These are phyloP conservation scores for Drosophila micromelanica DNA, from an alignment of 1,140 invertebrate genomes.

Conservation along the genomic window DNA sequence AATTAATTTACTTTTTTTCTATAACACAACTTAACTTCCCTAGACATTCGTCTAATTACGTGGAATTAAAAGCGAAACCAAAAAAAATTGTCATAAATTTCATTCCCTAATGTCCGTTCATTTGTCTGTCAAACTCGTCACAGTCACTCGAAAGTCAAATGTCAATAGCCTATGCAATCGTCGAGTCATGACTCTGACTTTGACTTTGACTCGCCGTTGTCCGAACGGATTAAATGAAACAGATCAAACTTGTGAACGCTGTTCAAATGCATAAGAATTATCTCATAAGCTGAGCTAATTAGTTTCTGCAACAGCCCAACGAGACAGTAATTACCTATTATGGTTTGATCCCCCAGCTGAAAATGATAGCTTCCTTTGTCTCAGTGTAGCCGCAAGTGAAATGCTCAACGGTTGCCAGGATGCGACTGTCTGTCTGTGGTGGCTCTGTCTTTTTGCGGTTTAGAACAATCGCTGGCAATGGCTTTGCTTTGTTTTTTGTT, in stretches of 20 bases:
- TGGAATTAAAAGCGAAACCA: slow-evolving; percentile 7
- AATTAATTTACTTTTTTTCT: too few species aligned
- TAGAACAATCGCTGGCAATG: slow-evolving; percentile 22
- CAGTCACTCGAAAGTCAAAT: slow-evolving; percentile 48
- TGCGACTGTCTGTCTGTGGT: neutral
- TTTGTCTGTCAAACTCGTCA: slow-evolving; percentile 24
- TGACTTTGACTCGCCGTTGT: neutral
- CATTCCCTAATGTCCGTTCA: slow-evolving; percentile 30
- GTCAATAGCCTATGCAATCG: slow-evolving; percentile 51
- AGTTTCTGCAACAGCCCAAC: slow-evolving; percentile 60
- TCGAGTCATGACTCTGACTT: slow-evolving; percentile 1
- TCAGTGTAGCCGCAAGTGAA: slow-evolving; percentile 3
- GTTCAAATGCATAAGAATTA: slow-evolving; percentile 29
- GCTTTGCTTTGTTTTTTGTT: slow-evolving; percentile 19
- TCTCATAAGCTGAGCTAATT: slow-evolving; percentile 47
- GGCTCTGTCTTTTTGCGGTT: slow-evolving; percentile 4
- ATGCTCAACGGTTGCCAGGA: slow-evolving; percentile 6
- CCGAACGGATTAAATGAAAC: slow-evolving; percentile 12
- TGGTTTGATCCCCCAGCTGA: slow-evolving; percentile 23
- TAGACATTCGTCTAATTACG: neutral
- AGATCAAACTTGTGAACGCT: slow-evolving; percentile 18
- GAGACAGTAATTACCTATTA: slow-evolving; percentile 63
- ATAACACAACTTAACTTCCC: neutral
- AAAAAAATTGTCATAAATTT: slow-evolving; percentile 45
- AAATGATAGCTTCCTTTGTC: slow-evolving; percentile 35